Evolutionary conservation across 2,113 vertebrate species (phyloP), one percentile per base, ranked within the genome.

Genomic region (Cyanoliseus patagonus): DNA sequence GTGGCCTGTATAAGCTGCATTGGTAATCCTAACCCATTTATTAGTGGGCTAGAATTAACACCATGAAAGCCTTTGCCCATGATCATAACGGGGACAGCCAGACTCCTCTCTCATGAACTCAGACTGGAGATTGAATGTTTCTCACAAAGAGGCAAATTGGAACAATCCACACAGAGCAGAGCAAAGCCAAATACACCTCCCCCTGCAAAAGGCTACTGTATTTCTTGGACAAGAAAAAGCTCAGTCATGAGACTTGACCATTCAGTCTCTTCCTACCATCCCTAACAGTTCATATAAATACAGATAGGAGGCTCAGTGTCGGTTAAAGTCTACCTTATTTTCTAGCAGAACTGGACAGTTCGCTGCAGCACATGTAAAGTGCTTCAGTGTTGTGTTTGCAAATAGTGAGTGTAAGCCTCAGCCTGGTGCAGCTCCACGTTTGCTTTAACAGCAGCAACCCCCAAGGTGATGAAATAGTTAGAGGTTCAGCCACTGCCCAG

Each of bases 121-220:
- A 23, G n/a, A 4, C 13, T 63, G 75, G 13, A 86, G 25, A 46
- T 1, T 25, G 57, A 63, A 28, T 11, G 19, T 49, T 92, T 80
- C 67, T 76, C 59, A 66, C 31, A 69, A 37, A n/a, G 20, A 76
- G 30, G 24, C 20, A 84, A 31, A 62, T 3, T 73, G 82, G 87
- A 76, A 83, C 70, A 73, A 80, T 55, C 41, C 72, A 37, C 24
- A 63, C 30, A 13, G 37, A 73, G 4, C 20, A 74, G 87, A 83
- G 3, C 13, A 69, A 22, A 0, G 0, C 59, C 74, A 85, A 46
- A 3, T 44, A 49, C 3, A 10, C 13, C 4, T 94, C 33, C 28
- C 6, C 41, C 73, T 75, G 68, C 62, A 64, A 51, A 42, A 75
- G 25, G 23, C 20, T 77, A 25, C 51, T 70, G 16, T 52, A 27